Conservation (phyloP, 2,113 vertebrate species). For the Lontra canadensis region DNA sequence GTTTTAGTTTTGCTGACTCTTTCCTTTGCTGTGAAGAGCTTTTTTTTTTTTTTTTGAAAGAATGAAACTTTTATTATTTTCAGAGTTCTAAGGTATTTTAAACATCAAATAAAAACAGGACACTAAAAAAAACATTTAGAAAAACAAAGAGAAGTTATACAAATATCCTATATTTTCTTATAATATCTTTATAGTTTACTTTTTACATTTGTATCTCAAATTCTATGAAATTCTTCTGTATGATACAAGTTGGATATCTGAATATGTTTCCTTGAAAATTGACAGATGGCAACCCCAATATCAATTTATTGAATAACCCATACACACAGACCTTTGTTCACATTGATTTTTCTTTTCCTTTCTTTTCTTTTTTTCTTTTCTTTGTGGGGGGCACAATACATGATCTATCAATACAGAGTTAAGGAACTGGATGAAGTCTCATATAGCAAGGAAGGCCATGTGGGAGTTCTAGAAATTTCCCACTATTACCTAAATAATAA, state of each 20-base stretch:
- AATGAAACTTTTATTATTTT: not conserved
- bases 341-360: not conserved
- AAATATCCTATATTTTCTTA: not conserved
- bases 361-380: not conserved
- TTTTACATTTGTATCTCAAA: conserved; percentile 22
- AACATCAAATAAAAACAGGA: conserved; percentile 7
- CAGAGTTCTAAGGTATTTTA: not conserved
- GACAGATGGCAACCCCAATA: not conserved
- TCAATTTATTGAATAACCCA: conserved; percentile 8
- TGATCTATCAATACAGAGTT: no score
- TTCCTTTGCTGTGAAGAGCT: not conserved
- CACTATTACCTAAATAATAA: not conserved
- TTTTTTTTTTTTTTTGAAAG: not conserved
- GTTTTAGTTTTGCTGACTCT: not conserved
- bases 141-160: not conserved
- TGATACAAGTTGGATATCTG: not conserved
- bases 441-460: not conserved
- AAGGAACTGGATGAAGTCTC: not conserved
- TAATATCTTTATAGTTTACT: not conserved
- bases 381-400: not conserved
- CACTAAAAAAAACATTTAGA: not conserved
- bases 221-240: not conserved
- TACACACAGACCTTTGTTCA: not conserved
- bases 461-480: not conserved
- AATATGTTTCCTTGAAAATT: conserved; percentile 33